Evolutionary conservation across 2,113 vertebrate genomes (phyloP).

Genomic region (Desmodus rotundus): DNA sequence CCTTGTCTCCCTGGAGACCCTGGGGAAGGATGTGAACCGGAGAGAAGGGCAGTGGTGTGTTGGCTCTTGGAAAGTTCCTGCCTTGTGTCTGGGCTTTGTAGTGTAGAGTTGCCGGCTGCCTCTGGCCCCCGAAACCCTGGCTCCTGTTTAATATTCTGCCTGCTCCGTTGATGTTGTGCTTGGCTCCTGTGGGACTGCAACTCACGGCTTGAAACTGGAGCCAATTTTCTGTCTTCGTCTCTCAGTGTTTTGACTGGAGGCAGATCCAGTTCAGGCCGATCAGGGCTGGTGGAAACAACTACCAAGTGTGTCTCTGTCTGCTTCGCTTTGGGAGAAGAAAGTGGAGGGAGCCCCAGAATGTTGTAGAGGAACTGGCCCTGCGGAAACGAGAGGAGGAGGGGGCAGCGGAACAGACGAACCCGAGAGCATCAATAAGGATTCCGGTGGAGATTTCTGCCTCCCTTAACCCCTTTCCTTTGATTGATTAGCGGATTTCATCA

Average conservation of each 20-base stretch:
- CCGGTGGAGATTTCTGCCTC: not conserved
- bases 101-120: constrained; percentile 70
- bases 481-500: constrained; percentile 67
- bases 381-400: constrained; percentile 34
- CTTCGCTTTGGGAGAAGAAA: constrained; percentile 54
- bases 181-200: constrained; percentile 83
- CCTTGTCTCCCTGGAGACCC: constrained; percentile 56
- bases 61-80: constrained; percentile 78
- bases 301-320: constrained; percentile 75
- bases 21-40: constrained; percentile 60
- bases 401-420: constrained; percentile 29
- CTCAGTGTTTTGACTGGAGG: constrained; percentile 87
- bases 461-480: not conserved
- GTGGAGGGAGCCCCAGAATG: constrained; percentile 61
- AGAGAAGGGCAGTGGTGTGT: constrained; percentile 50
- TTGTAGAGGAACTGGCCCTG: constrained; percentile 47
- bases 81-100: constrained; percentile 62
- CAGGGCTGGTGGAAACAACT: constrained; percentile 82
- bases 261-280: constrained; percentile 85
- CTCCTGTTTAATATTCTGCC: constrained; percentile 86
- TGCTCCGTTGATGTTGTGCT: constrained; percentile 82
- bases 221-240: constrained; percentile 86
- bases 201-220: constrained; percentile 84
- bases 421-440: not conserved
- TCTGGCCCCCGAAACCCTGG: constrained; percentile 77